A percentile compares a stretch with the other conserved stretches of the same genome.
Conservation (phyloP, 2,888 invertebrate species). For the Volucella zonaria region DNA sequence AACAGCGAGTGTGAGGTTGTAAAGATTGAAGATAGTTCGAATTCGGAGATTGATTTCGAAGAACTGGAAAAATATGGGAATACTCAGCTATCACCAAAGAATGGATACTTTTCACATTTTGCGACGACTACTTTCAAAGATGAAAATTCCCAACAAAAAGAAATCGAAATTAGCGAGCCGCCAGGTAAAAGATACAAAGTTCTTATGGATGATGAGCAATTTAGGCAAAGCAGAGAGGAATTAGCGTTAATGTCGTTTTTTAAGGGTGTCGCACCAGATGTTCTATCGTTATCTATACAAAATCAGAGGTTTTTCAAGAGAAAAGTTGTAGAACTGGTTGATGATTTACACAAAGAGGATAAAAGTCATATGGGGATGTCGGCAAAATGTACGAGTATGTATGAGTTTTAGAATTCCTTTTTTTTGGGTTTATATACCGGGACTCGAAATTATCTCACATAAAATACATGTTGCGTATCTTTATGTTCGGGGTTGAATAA, state of each 20-base stretch:
- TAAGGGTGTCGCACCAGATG: slow-evolving; percentile 70
- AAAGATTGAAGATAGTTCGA: slow-evolving; percentile 43
- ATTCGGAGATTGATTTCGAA: slow-evolving; percentile 35
- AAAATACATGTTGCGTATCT: too few species aligned
- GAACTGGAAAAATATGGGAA: slow-evolving; percentile 42
- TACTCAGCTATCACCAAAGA: background rate
- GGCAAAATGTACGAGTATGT: too few species aligned
- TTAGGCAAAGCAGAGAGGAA: slow-evolving; percentile 50
- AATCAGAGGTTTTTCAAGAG: slow-evolving; percentile 74
- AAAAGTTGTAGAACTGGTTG: slow-evolving; percentile 69
- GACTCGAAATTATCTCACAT: too few species aligned
- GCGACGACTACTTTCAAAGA: slow-evolving; percentile 4
- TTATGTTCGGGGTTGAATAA: too few species aligned
- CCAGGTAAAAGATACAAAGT: slow-evolving; percentile 21
- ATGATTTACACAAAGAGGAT: slow-evolving; percentile 67
- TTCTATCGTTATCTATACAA: slow-evolving; percentile 62
- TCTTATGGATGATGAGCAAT: background rate
- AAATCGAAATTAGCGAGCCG: slow-evolving; percentile 4
- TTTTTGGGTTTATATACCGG: too few species aligned
- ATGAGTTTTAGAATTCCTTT: too few species aligned
- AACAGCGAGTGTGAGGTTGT: slow-evolving; percentile 7
- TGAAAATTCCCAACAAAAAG: slow-evolving; percentile 27
- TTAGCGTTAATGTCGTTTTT: slow-evolving; percentile 73
- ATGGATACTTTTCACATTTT: slow-evolving; percentile 25
- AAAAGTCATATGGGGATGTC: background rate